Percentiles rank a stretch among this genome's conserved stretches.
Conservation (phyloP, 1,140 invertebrate genomes). For the Philaenus spumarius region DNA sequence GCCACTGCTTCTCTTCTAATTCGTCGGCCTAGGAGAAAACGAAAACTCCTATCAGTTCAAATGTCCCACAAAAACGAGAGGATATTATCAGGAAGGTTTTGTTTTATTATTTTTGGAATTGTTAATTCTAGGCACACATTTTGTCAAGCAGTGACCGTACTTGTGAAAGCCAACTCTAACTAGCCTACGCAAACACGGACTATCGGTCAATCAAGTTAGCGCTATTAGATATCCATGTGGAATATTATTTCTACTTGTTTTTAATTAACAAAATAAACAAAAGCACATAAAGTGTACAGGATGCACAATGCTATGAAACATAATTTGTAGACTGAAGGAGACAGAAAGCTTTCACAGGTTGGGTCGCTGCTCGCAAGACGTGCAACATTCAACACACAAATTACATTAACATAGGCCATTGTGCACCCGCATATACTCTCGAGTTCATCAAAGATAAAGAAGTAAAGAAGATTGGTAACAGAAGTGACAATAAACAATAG, state of each 20-base stretch:
- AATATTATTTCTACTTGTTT: not conserved
- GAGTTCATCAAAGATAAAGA: too few species aligned
- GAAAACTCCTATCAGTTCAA: conserved; percentile 6
- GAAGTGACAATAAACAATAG: too few species aligned
- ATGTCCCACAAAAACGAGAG: too few species aligned
- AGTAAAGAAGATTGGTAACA: too few species aligned
- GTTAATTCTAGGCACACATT: too few species aligned
- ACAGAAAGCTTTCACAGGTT: conserved; percentile 20
- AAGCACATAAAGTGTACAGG: not conserved
- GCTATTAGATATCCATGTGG: conserved; percentile 7
- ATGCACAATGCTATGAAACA: conserved; percentile 15
- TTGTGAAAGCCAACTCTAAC: conserved; percentile 13
- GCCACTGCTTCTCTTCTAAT: conserved; percentile 13
- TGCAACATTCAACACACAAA: conserved; percentile 11
- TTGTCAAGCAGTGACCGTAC: conserved; percentile 8
- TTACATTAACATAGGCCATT: conserved; percentile 13
- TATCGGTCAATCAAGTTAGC: too few species aligned
- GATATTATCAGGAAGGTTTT: too few species aligned
- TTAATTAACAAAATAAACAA: not conserved
- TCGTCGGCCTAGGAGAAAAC: conserved; percentile 17
- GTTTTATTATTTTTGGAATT: too few species aligned
- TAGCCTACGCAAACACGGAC: too few species aligned
- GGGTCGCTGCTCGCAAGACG: conserved; percentile 13
- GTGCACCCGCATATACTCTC: not conserved
- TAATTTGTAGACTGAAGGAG: conserved; percentile 7